These are phyloP conservation scores for Hanleya hanleyi DNA, from an alignment of 2,888 invertebrate species.

Conservation along the genomic window DNA sequence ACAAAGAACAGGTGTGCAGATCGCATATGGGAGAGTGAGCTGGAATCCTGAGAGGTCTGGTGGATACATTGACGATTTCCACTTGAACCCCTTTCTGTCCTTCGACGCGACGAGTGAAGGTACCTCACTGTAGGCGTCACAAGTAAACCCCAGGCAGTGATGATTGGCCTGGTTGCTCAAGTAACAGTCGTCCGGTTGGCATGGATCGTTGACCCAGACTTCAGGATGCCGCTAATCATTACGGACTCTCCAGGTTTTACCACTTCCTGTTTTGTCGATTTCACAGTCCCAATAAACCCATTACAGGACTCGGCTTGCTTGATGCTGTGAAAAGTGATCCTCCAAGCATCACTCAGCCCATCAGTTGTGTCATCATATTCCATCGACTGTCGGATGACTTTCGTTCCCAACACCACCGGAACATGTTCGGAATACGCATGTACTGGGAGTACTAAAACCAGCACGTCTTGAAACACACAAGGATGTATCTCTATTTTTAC, in stretches of 20 bases:
- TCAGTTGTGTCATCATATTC: background rate
- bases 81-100: background rate
- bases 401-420: slow-evolving; percentile 31
- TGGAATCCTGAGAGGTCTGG: background rate
- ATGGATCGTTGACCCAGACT: background rate
- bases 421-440: slow-evolving; percentile 3
- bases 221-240: background rate
- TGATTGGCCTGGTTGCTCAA: background rate
- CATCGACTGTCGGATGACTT: slow-evolving; percentile 19
- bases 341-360: background rate
- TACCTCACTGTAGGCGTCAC: background rate
- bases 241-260: background rate
- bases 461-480: background rate
- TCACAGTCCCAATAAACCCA: background rate
- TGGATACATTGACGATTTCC: background rate
- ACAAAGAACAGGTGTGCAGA: background rate
- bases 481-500: slow-evolving; percentile 4
- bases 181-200: background rate
- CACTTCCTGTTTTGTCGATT: background rate
- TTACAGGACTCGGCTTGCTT: background rate
- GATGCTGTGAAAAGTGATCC: background rate
- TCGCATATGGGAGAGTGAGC: background rate
- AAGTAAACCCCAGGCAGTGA: background rate
- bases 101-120: background rate
- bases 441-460: slow-evolving; percentile 8